Percentiles rank a stretch among this genome's conserved stretches.
phyloP scores from a whole-genome alignment of 2,888 invertebrate species.

The Drosophila multiciliata region DNA sequence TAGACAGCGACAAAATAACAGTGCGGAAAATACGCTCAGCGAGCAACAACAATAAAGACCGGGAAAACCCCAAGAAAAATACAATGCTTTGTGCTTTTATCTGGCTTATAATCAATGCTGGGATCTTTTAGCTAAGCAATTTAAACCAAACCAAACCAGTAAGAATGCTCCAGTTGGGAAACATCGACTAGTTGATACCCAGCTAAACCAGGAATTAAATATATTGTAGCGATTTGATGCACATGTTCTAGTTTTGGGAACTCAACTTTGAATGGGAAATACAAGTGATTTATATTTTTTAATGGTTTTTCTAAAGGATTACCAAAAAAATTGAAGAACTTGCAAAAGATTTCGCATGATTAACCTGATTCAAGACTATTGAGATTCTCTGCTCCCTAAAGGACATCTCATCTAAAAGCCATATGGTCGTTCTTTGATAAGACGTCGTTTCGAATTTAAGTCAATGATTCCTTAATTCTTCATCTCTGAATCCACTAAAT shows the following conservation, averaged over 20 bases:
- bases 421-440: neutral
- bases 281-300: neutral
- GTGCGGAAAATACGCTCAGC: slow-evolving; percentile 63
- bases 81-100: slow-evolving; percentile 48
- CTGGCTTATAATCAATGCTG: neutral
- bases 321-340: too few species aligned
- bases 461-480: neutral
- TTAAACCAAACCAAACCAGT: neutral
- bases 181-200: neutral
- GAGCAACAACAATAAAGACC: slow-evolving; percentile 12
- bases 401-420: neutral
- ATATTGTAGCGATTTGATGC: neutral
- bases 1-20: slow-evolving; percentile 59
- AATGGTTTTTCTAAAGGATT: too few species aligned
- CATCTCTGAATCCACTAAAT: neutral
- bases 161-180: neutral
- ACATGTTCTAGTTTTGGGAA: neutral
- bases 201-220: neutral
- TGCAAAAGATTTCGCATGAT: too few species aligned
- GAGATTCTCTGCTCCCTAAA: neutral
- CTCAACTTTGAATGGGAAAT: neutral
- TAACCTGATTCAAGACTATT: too few species aligned
- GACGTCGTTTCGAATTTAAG: neutral
- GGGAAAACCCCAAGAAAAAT: slow-evolving; percentile 55
- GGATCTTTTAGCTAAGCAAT: neutral